These are phyloP conservation scores for Nycticryphes semicollaris DNA, from an alignment of 2,113 vertebrate species.

Conservation along the genomic window DNA sequence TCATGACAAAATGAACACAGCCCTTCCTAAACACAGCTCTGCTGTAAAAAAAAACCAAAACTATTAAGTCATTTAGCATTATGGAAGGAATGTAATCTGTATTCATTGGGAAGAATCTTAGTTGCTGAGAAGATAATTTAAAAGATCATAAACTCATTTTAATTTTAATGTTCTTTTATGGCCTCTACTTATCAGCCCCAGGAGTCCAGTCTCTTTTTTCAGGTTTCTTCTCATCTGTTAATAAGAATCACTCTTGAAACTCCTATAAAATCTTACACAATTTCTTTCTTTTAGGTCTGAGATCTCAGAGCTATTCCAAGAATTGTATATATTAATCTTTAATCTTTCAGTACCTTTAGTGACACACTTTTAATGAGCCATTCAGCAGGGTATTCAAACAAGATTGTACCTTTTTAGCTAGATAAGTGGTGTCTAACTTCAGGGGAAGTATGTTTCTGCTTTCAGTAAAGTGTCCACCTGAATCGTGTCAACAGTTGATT, in stretches of 20 bases:
- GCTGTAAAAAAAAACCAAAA: background rate
- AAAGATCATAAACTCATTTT: background rate
- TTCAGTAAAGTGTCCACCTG: background rate
- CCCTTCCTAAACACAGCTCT: background rate
- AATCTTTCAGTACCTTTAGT: background rate
- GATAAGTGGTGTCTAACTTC: background rate
- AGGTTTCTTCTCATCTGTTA: background rate
- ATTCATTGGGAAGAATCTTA: background rate
- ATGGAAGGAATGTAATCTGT: background rate
- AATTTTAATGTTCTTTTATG: background rate
- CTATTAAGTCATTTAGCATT: background rate
- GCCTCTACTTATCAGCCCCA: background rate
- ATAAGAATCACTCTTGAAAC: background rate
- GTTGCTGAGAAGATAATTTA: background rate
- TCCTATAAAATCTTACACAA: background rate
- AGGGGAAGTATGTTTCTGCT: background rate
- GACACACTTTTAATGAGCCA: background rate
- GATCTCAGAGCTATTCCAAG: background rate
- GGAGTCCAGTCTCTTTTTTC: background rate
- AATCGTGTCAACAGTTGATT: background rate
- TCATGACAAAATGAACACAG: background rate
- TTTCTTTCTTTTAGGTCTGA: background rate
- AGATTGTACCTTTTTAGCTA: background rate
- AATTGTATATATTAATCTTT: background rate
- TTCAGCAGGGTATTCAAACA: background rate